These are phyloP conservation scores for Lycopodina hypogea DNA, from an alignment of 37 sponge, comb jelly and placozoan genomes.

Conservation along the genomic window DNA sequence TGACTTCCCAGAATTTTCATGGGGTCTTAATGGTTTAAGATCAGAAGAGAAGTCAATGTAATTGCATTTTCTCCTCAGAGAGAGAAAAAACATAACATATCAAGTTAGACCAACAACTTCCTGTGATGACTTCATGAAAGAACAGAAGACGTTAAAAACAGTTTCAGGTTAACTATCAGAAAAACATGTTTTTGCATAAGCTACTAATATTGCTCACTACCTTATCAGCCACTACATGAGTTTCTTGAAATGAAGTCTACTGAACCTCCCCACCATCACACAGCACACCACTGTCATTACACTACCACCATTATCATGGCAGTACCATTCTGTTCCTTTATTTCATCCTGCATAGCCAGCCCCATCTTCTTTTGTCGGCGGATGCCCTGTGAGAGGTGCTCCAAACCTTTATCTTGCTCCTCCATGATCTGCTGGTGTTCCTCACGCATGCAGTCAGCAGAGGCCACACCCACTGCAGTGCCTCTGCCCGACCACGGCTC, in stretches of 20 bases:
- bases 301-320: background rate
- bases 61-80: too few relatives aligned
- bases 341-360: constrained; percentile 73
- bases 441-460: constrained; percentile 28
- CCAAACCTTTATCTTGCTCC: constrained; percentile 87
- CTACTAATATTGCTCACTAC: too few relatives aligned
- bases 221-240: too few relatives aligned
- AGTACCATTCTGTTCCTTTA: constrained; percentile 78
- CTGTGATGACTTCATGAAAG: too few relatives aligned
- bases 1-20: too few relatives aligned
- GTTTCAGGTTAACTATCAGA: too few relatives aligned
- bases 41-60: too few relatives aligned
- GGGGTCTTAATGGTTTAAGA: too few relatives aligned
- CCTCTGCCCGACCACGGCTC: constrained; percentile 20
- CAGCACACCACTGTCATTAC: background rate
- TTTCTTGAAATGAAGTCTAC: too few relatives aligned
- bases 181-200: too few relatives aligned
- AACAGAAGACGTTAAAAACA: too few relatives aligned
- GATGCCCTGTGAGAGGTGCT: constrained; percentile 72
- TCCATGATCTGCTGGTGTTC: constrained; percentile 57
- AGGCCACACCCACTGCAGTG: constrained; percentile 10
- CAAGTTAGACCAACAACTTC: background rate
- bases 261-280: background rate
- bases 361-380: constrained; percentile 79
- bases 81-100: background rate